Evolutionary conservation across 1,140 invertebrate genomes (phyloP).

Genomic region (Eueides isabella): DNA sequence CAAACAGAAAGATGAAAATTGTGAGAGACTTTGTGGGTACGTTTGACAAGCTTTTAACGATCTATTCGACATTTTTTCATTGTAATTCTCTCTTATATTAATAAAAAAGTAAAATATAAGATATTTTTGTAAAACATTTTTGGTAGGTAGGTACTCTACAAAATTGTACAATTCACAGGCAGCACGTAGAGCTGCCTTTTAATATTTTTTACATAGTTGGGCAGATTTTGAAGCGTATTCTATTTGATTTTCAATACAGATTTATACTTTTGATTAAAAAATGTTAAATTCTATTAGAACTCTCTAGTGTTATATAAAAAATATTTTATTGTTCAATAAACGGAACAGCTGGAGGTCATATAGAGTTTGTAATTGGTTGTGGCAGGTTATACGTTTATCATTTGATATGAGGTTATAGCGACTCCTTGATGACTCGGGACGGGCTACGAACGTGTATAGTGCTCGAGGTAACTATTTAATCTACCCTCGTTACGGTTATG

Average conservation of each 20-base stretch:
- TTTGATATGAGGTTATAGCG: conserved; percentile 41
- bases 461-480: conserved; percentile 41
- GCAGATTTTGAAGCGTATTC: neutral
- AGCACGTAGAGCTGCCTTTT: neutral
- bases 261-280: neutral
- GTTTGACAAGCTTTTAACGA: conserved; percentile 45
- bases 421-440: conserved; percentile 43
- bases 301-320: neutral
- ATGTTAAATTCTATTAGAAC: neutral
- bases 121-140: conserved; percentile 14
- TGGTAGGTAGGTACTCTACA: neutral
- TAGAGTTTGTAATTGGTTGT: conserved; percentile 45
- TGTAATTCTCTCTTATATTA: conserved; percentile 27
- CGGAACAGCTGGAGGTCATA: conserved; percentile 8
- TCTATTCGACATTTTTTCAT: conserved; percentile 31
- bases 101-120: conserved; percentile 11
- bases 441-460: conserved; percentile 30
- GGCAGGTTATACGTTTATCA: conserved; percentile 41
- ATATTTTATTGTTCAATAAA: conserved; percentile 19
- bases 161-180: neutral
- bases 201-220: neutral
- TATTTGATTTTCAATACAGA: neutral
- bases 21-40: conserved; percentile 39
- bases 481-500: conserved; percentile 40
- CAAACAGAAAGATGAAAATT: conserved; percentile 41